Percentiles rank a stretch among this genome's conserved stretches.
Conservation (phyloP, 2,888 invertebrate species). For the Drosophila quinaria region DNA sequence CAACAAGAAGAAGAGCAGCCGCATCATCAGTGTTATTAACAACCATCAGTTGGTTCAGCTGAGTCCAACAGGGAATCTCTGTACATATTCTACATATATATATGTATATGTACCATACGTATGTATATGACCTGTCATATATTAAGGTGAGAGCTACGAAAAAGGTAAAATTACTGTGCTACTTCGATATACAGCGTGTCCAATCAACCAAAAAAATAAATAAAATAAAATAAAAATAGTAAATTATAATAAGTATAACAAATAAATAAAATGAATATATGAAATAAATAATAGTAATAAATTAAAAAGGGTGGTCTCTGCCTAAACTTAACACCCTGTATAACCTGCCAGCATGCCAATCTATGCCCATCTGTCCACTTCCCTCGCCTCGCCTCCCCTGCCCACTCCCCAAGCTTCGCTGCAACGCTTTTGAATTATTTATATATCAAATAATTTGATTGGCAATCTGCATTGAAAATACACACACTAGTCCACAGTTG, state of each 20-base stretch:
- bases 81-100: not conserved
- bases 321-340: conserved; percentile 16
- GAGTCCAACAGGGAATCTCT: conserved; percentile 45
- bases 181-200: conserved; percentile 45
- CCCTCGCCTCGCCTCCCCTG: not conserved
- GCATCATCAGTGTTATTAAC: conserved; percentile 62
- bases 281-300: no score
- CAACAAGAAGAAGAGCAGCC: conserved; percentile 10
- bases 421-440: conserved; percentile 70
- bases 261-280: no score
- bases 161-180: conserved; percentile 47
- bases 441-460: conserved; percentile 77
- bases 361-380: conserved; percentile 10
- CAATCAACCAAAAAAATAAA: not conserved
- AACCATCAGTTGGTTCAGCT: conserved; percentile 58
- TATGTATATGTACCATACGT: not conserved
- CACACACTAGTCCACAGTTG: not conserved
- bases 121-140: conserved; percentile 44
- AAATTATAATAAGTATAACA: no score
- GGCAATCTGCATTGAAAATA: conserved; percentile 58
- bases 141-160: conserved; percentile 54
- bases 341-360: conserved; percentile 17
- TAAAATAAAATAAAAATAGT: no score
- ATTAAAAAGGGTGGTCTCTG: no score
- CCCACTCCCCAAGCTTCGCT: conserved; percentile 11